Evolutionary conservation across 30 jellyfish, hydroid and myxozoan species (phyloP).

Genomic region (Catostylus mosaicus): DNA sequence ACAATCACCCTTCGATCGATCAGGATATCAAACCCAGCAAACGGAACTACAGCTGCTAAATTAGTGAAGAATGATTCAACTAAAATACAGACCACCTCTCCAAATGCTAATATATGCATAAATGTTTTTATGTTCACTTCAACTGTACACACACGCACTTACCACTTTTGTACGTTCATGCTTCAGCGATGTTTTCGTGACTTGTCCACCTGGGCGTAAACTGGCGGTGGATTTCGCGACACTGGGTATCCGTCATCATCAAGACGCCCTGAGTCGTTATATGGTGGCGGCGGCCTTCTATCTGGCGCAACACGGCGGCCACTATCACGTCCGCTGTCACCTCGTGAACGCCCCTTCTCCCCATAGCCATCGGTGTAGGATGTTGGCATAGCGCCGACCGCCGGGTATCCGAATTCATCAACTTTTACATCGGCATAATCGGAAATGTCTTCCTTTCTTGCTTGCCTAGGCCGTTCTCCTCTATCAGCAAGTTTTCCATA

Average conservation of each 20-base stretch:
- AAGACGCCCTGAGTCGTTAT: conserved; percentile 9
- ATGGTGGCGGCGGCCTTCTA: conserved; percentile 58
- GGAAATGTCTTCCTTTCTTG: conserved; percentile 8
- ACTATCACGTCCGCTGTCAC: conserved; percentile 27
- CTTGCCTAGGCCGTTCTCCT: conserved; percentile 29
- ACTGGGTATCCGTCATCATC: conserved; percentile 32
- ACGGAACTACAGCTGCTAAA: too few relatives aligned
- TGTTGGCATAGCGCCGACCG: conserved; percentile 24
- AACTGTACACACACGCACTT: too few relatives aligned
- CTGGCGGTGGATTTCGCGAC: conserved; percentile 23
- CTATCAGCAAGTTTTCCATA: conserved; percentile 49
- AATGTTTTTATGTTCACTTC: too few relatives aligned
- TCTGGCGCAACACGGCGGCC: conserved; percentile 44
- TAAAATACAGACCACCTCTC: too few relatives aligned
- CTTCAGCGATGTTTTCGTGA: conserved; percentile 49
- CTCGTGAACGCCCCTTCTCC: conserved; percentile 23
- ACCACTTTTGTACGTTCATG: too few relatives aligned
- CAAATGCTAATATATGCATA: too few relatives aligned
- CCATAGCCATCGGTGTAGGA: conserved; percentile 67
- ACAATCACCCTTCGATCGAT: too few relatives aligned
- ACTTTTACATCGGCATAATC: conserved; percentile 54
- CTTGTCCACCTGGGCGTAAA: conserved; percentile 59
- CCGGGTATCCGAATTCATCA: conserved; percentile 50
- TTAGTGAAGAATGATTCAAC: too few relatives aligned
- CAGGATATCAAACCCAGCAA: too few relatives aligned